These are phyloP conservation scores for Leucophenga montana DNA, from an alignment of 2,888 invertebrate species.

Conservation along the genomic window DNA sequence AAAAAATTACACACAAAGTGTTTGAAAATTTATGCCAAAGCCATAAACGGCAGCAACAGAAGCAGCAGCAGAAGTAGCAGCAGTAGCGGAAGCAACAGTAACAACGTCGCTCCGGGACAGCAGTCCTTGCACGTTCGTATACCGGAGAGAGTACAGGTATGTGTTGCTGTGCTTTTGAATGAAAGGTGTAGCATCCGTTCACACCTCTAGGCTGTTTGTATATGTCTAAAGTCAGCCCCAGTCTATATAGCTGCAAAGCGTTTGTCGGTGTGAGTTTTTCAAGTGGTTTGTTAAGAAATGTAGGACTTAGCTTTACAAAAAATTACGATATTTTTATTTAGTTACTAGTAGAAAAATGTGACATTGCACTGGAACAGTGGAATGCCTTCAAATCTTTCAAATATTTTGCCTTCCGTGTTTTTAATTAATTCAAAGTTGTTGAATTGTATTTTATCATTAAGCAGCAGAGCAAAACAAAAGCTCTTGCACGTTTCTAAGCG, in stretches of 20 bases:
- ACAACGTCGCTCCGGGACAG: background rate
- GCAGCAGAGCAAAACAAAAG: too few species aligned
- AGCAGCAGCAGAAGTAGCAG: slow-evolving; percentile 32
- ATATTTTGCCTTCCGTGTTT: too few species aligned
- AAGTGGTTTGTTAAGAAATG: background rate
- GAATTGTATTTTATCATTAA: too few species aligned
- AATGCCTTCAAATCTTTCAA: too few species aligned
- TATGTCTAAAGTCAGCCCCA: background rate
- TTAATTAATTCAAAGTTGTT: too few species aligned
- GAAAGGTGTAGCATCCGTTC: slow-evolving; percentile 22
- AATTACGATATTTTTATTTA: too few species aligned
- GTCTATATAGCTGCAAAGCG: background rate
- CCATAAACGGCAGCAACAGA: too few species aligned
- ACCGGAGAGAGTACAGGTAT: background rate
- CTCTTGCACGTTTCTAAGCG: too few species aligned
- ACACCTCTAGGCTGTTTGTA: slow-evolving; percentile 19
- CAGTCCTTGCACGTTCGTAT: background rate
- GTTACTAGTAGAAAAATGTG: too few species aligned
- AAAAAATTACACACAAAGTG: slow-evolving; percentile 18
- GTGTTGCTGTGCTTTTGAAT: background rate
- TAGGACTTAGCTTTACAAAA: background rate
- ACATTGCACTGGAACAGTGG: too few species aligned
- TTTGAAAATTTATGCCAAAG: slow-evolving; percentile 15
- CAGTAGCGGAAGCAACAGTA: background rate
- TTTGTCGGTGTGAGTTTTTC: background rate